Evolutionary conservation across 2,888 invertebrate genomes (phyloP), one percentile per base, ranked within the genome.

Genomic region (Phyto melanocephala): DNA sequence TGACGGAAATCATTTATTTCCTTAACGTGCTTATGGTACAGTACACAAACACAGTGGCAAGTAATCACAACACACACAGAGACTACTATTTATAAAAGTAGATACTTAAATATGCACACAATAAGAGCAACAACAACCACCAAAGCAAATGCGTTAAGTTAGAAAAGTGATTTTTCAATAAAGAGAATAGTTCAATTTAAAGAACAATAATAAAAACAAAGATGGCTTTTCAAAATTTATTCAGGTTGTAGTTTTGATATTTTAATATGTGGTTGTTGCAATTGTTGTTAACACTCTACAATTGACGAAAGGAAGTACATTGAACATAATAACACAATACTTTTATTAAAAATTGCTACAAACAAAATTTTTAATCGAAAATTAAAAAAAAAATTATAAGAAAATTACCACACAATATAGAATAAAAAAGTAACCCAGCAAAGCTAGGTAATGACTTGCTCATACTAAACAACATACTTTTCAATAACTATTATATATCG

Each of bases 101-200:
- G 20, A 56, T 33, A 35, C 13, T 42, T 28, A 58, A 20, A 58
- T 20, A 17, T 37, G 0, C 11, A 8, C 15, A 67, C 20, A 37
- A 3, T 35, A 15, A n/a, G 8, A 24, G 15, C 40, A 52, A 10
- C 0, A 79, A 3, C 35, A 54, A 54, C 35, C 37, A 40, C 54
- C n/a, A 45, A 17, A 8, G 4, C 33, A 68, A 63, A 56, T 87
- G 6, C 6, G 4, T 86, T 87, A 87, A 85, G 85, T 85, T 84
- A 84, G 84, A 85, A 85, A 87, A 86, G 87, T 87, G 85, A 88
- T 88, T 88, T 87, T 88, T 88, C 87, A 86, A 84, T 84, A 87
- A 45, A 62, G 6, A 28, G 6, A 28, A n/a, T n/a, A n/a, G n/a
- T n/a, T n/a, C n/a, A 45, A 42, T 72, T 7, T 17, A 15, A 79